Conservation (phyloP, 92 coral and sea anemone species). For the Plumapathes pennacea region DNA sequence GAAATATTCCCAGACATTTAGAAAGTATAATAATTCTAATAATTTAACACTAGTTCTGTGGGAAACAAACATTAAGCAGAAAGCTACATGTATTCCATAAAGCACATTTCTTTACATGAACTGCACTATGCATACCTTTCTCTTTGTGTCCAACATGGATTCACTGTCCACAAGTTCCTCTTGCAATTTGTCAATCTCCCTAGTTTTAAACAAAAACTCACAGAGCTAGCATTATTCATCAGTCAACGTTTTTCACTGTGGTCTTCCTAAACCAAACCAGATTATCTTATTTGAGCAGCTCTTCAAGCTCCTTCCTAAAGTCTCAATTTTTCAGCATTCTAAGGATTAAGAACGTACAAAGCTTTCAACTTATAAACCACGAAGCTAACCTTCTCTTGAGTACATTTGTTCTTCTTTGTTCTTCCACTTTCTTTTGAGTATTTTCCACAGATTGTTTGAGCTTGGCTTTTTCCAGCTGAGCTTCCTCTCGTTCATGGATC, state of each 20-base stretch:
- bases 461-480: conserved; percentile 79
- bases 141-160: conserved; percentile 73
- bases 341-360: too few relatives aligned
- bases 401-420: conserved; percentile 74
- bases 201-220: conserved; percentile 3
- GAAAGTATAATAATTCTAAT: too few relatives aligned
- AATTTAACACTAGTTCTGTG: too few relatives aligned
- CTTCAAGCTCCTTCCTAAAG: too few relatives aligned
- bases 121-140: conserved; percentile 47
- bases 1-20: not conserved
- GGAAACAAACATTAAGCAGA: not conserved
- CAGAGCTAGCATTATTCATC: too few relatives aligned
- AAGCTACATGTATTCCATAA: not conserved
- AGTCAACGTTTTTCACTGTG: too few relatives aligned
- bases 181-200: conserved; percentile 91
- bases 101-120: not conserved
- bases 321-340: too few relatives aligned
- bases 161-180: conserved; percentile 98
- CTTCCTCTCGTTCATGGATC: conserved; percentile 88
- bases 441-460: conserved; percentile 94
- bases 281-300: not conserved
- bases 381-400: conserved; percentile 69
- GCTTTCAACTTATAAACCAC: too few relatives aligned
- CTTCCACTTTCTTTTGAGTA: conserved; percentile 84
- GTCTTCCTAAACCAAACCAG: too few relatives aligned